Evolutionary conservation across 2,888 invertebrate species (phyloP), one percentile per base, ranked within the genome.

Genomic region (Cerastis rubricosa): DNA sequence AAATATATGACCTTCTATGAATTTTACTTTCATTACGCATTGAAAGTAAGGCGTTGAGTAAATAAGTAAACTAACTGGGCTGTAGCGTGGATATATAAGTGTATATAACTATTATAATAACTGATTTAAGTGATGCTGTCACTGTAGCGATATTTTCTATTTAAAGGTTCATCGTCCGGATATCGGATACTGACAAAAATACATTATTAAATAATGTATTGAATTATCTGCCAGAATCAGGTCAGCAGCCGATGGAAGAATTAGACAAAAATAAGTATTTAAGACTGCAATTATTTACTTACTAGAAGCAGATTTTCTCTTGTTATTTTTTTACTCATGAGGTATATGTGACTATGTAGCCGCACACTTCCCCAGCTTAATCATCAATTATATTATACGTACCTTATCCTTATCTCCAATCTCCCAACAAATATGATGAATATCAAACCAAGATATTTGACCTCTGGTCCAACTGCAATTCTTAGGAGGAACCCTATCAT

Each of bases 21-120:
- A 80, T 51, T 74, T 65, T 65, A 80, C 75, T 79, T 79, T 79
- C 80, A 51, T 74, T 74, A 22, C 49, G 14, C 57, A 65, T 64
- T 54, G 80, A 67, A 64, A 68, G 49, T 66, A 45, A 43, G 59
- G 14, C 47, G 63, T 49, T 64, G 12, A 19, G 17, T 64, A 59
- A 45, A 65, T 65, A 40, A 22, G 29, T 11, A 61, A 51, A 67
- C 7, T 12, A 5, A 47, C 35, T 25, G 17, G 40, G 22, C n/a
- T n/a, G 14, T 14, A 19, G 57, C 6, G 14, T 57, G 14, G 12
- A 7, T 14, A 25, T 54, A 25, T 57, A 25, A 57, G 57, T 25
- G 17, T 29, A 17, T 17, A 8, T 17, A 29, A 0, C 59, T 17
- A 29, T 14, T 17, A 25, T 59, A 59, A 8, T 59, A 17, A 29